Evolutionary conservation across 2,797 vertebrate species (phyloP), one percentile per base, ranked within the genome.

Genomic region (Mus spretus): DNA sequence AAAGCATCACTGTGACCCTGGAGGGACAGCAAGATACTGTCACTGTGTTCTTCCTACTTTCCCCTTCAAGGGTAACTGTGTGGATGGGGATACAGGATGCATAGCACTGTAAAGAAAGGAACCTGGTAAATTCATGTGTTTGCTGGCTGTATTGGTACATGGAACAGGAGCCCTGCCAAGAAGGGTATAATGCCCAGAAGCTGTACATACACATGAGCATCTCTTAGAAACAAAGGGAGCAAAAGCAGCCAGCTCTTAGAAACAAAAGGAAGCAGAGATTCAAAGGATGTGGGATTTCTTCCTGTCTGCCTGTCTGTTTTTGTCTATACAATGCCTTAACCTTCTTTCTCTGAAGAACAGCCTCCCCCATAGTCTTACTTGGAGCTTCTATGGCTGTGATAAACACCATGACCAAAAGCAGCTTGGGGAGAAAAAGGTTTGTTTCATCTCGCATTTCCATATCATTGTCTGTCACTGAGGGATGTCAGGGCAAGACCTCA

Each of bases 171-270:
- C 22, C 0, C 79, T 57, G 40, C 80, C 57, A n/a, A 86, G 50
- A 10, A 90, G 74, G 59, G 78, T 81, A 61, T 2, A 20, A 2
- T 0, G 14, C 65, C 47, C 11, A 31, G 67, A 90, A 91, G 6
- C 31, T n/a, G 22, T 1, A n/a, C 10, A 3, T 2, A 12, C 40
- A n/a, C 0, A 0, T 34, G 80, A 88, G 37, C 34, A 20, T 57
- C 75, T 96, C 88, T 24, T 44, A 4, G 75, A 93, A 82, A 78
- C 40, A 75, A 87, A 77, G 19, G 31, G 13, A 19, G 24, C 47
- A 53, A 37, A 86, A 90, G 50, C 12, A 81, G 2, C 37, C 6
- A 14, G 9, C 50, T 40, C 67, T 78, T 44, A 15, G 34, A 13
- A 83, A 50, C 40, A 63, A 93, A 95, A 63, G 50, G 79, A 91